Percentiles rank a stretch among this genome's conserved stretches.
These are phyloP conservation scores for Sebastes schlegelii DNA, from an alignment of 2,113 vertebrate species.

Conservation along the genomic window DNA sequence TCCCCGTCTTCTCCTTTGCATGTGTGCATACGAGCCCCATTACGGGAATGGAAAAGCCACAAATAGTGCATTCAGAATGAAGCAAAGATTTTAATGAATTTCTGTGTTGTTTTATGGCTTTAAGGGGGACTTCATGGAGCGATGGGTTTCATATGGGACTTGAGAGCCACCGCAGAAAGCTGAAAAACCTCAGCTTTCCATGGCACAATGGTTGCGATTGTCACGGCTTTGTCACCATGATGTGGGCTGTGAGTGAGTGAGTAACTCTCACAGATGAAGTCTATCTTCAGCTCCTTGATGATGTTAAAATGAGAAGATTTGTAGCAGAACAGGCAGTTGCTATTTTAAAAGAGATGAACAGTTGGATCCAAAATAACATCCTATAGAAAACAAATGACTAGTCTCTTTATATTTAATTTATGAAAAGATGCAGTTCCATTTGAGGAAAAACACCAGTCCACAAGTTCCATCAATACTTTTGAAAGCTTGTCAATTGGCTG, in stretches of 20 bases:
- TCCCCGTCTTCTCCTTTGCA: constrained; percentile 57
- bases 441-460: constrained; percentile 33
- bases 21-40: constrained; percentile 58
- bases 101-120: constrained; percentile 77
- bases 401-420: constrained; percentile 27
- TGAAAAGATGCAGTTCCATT: constrained; percentile 41
- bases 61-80: constrained; percentile 65
- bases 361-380: neutral
- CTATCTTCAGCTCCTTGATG: constrained; percentile 27
- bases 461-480: constrained; percentile 57
- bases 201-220: constrained; percentile 63
- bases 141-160: constrained; percentile 77
- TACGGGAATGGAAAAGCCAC: constrained; percentile 68
- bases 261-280: constrained; percentile 14
- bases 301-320: constrained; percentile 37
- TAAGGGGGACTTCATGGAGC: constrained; percentile 57
- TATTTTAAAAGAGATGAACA: neutral
- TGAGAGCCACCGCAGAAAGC: constrained; percentile 63
- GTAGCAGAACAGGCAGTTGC: constrained; percentile 9
- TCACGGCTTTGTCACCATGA: constrained; percentile 55
- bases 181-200: constrained; percentile 68
- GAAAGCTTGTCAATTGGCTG: constrained; percentile 67
- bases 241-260: constrained; percentile 32
- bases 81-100: constrained; percentile 71
- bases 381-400: neutral